Conservation (phyloP, 2,888 invertebrate genomes). For the Didymodactylos carnosus region DNA sequence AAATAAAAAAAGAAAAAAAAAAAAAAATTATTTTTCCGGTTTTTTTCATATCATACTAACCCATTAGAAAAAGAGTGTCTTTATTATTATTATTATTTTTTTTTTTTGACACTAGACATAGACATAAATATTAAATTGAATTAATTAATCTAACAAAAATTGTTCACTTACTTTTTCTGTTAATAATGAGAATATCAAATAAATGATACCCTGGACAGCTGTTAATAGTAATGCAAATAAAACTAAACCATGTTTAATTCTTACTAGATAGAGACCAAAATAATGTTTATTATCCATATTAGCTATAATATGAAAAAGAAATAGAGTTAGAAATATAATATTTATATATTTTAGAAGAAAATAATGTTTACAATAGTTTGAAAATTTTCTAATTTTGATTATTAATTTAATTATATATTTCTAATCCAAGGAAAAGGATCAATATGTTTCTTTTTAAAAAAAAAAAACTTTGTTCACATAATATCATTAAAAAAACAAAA, state of each 20-base stretch:
- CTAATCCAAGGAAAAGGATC: no score
- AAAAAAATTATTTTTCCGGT: background rate
- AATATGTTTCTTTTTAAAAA: no score
- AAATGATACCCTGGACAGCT: conserved; percentile 7
- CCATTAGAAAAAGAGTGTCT: background rate
- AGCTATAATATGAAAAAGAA: background rate
- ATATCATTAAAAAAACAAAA: no score
- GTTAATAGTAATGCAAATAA: conserved; percentile 1
- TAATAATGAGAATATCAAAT: conserved; percentile 5
- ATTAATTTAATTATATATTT: no score
- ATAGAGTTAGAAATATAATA: background rate
- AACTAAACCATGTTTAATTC: conserved; percentile 11
- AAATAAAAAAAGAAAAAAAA: background rate
- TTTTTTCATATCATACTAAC: no score
- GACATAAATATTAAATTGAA: background rate
- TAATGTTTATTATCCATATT: background rate
- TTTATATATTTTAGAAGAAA: background rate
- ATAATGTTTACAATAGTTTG: no score
- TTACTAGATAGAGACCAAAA: conserved; percentile 1
- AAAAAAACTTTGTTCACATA: no score
- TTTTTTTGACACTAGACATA: no score
- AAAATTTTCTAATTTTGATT: no score
- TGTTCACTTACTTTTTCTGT: background rate
- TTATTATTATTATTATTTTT: no score
- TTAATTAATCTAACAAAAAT: no score